Conservation (phyloP, 2,113 vertebrate species). For the Australoheros scitulus region DNA sequence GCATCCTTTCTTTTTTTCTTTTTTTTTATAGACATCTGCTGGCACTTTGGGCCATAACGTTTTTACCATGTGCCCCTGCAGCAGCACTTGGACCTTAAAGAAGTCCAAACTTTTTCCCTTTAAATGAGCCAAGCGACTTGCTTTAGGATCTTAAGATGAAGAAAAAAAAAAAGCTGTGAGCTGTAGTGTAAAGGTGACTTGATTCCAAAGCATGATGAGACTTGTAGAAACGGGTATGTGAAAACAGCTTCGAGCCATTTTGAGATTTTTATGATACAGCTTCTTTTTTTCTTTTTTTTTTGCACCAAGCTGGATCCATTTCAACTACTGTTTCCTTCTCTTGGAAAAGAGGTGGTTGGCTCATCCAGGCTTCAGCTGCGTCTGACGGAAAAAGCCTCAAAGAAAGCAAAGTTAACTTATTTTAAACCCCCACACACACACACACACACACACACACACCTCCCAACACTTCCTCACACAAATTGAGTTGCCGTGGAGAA, state of each 20-base stretch:
- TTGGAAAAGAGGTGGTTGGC: slow-evolving; percentile 34
- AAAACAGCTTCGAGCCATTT: slow-evolving; percentile 11
- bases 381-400: slow-evolving; percentile 53
- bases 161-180: slow-evolving; percentile 8
- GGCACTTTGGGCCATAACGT: slow-evolving; percentile 60
- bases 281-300: slow-evolving; percentile 11
- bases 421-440: slow-evolving; percentile 14
- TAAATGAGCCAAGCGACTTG: not conserved
- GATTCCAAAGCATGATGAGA: slow-evolving; percentile 1
- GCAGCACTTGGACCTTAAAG: slow-evolving; percentile 37
- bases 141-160: not conserved
- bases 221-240: not conserved
- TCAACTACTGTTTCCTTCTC: slow-evolving; percentile 23
- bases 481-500: slow-evolving; percentile 34
- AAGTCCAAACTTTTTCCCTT: slow-evolving; percentile 24
- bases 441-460: too few species aligned
- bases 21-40: slow-evolving; percentile 66
- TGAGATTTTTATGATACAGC: not conserved
- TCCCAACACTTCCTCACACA: slow-evolving; percentile 32
- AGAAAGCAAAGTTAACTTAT: slow-evolving; percentile 39
- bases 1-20: slow-evolving; percentile 23
- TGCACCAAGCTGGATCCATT: slow-evolving; percentile 16
- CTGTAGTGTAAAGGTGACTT: slow-evolving; percentile 14
- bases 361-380: slow-evolving; percentile 40
- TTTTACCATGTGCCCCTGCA: slow-evolving; percentile 65